These are phyloP conservation scores for Aphidoletes aphidimyza DNA, from an alignment of 2,888 invertebrate genomes.

Conservation along the genomic window DNA sequence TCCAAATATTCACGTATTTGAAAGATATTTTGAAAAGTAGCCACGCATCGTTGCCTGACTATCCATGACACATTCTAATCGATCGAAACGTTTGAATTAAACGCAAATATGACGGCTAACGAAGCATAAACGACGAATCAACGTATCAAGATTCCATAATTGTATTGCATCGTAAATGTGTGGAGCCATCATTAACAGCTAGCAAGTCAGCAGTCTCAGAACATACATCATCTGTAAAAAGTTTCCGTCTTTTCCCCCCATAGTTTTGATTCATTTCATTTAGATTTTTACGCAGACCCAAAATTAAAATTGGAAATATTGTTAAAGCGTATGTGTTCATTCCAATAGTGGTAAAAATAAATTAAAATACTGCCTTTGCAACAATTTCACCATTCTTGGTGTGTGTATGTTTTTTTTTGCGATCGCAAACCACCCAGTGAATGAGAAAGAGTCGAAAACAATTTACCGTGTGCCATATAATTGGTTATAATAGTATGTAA, in stretches of 20 bases:
- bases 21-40: no score
- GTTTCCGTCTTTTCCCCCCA: not conserved
- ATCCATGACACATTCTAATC: not conserved
- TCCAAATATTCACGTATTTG: no score
- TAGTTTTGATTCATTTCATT: not conserved
- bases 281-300: slow-evolving; percentile 13
- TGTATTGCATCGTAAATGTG: not conserved
- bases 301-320: slow-evolving; percentile 27
- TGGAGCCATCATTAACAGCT: no score
- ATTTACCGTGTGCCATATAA: slow-evolving; percentile 8
- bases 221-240: slow-evolving; percentile 20
- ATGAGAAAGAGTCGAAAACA: not conserved
- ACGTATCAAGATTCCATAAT: slow-evolving; percentile 16
- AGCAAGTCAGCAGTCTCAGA: no score
- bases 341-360: not conserved
- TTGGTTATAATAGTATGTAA: slow-evolving; percentile 48
- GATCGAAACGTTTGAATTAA: not conserved
- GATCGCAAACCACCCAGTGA: not conserved
- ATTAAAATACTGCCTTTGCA: not conserved
- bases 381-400: no score
- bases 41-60: not conserved
- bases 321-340: slow-evolving; percentile 18
- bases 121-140: not conserved
- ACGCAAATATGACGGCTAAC: not conserved
- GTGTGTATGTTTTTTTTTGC: no score